Evolutionary conservation across 2,888 invertebrate species (phyloP).

Genomic region (Melanostoma mellinum): DNA sequence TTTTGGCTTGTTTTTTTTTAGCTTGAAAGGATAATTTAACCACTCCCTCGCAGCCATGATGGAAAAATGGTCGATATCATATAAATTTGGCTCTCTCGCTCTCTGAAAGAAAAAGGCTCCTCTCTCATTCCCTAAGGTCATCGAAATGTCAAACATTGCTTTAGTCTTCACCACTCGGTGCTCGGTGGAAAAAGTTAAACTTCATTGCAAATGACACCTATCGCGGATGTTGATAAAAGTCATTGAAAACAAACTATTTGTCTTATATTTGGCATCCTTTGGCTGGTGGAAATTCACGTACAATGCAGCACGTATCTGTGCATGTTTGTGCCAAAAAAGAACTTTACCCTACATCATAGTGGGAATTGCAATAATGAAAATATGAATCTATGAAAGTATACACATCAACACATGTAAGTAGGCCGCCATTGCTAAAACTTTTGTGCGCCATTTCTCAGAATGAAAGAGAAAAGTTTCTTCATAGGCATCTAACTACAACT

Average conservation of each 20-base stretch:
- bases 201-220: constrained; percentile 53
- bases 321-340: constrained; percentile 37
- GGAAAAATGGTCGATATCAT: constrained; percentile 74
- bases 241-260: not conserved
- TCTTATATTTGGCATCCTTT: constrained; percentile 22
- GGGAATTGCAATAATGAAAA: constrained; percentile 18
- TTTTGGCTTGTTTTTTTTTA: not conserved
- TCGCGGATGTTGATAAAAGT: constrained; percentile 6
- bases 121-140: constrained; percentile 78
- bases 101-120: constrained; percentile 38
- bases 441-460: constrained; percentile 51
- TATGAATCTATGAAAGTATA: not conserved
- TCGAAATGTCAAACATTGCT: constrained; percentile 81
- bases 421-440: constrained; percentile 33
- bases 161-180: constrained; percentile 59
- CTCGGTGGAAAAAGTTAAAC: constrained; percentile 28
- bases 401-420: not conserved
- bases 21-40: constrained; percentile 68
- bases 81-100: constrained; percentile 41
- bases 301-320: constrained; percentile 30
- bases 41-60: constrained; percentile 82
- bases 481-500: not conserved
- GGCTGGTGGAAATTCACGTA: constrained; percentile 15
- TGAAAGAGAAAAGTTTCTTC: constrained; percentile 2
- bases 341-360: constrained; percentile 30